These are phyloP conservation scores for Reticulitermes lucifugus DNA, from an alignment of 2,888 invertebrate species.

Conservation along the genomic window DNA sequence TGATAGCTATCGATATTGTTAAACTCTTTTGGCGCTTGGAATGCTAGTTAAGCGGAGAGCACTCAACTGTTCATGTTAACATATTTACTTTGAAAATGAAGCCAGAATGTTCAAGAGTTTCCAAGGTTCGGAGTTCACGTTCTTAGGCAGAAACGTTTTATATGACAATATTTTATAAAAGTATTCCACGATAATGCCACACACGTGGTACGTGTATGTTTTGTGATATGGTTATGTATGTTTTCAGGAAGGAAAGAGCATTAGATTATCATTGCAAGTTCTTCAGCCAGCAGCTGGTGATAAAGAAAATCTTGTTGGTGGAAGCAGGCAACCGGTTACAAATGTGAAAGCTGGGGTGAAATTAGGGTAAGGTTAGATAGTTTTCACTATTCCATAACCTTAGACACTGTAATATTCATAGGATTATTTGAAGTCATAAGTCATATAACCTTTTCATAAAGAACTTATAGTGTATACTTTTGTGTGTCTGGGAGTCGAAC, in stretches of 20 bases:
- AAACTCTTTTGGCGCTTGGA: too few relatives aligned
- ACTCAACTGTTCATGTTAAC: not conserved
- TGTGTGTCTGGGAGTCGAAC: too few relatives aligned
- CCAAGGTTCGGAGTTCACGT: not conserved
- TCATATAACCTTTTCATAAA: too few relatives aligned
- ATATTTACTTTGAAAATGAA: not conserved
- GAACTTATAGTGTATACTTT: too few relatives aligned
- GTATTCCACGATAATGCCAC: not conserved
- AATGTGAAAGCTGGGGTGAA: not conserved
- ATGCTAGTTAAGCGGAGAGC: too few relatives aligned
- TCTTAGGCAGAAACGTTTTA: not conserved
- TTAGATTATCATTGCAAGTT: slow-evolving; percentile 77
- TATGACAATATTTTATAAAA: not conserved
- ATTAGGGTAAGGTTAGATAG: not conserved
- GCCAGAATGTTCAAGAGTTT: not conserved
- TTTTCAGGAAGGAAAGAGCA: slow-evolving; percentile 54
- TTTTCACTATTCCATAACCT: too few relatives aligned
- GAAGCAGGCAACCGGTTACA: slow-evolving; percentile 55
- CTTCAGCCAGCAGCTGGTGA: slow-evolving; percentile 78
- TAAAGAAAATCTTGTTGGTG: slow-evolving; percentile 77
- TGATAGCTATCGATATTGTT: too few relatives aligned
- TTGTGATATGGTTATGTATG: not conserved
- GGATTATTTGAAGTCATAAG: too few relatives aligned
- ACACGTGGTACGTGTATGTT: not conserved
- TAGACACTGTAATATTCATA: too few relatives aligned